Evolutionary conservation across 2,113 vertebrate genomes (phyloP).

Genomic region (Muntiacus muntjak): DNA sequence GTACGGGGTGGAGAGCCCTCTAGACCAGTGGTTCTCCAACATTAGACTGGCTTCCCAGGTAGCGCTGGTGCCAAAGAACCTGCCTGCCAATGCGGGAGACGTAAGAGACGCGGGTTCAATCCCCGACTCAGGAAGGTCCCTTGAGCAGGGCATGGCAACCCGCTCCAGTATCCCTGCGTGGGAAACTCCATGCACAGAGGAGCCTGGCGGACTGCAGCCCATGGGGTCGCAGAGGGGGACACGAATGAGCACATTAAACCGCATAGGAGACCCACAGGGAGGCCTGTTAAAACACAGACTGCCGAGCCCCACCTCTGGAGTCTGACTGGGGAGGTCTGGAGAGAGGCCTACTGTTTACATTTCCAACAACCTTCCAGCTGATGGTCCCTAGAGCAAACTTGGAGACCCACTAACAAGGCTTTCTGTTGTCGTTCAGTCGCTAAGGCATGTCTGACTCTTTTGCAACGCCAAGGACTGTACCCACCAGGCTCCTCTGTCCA

Average conservation of each 20-base stretch:
- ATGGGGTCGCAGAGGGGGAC: fast-evolving
- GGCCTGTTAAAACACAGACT: background rate
- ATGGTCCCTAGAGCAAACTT: background rate
- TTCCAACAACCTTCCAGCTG: background rate
- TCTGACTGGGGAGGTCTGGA: background rate
- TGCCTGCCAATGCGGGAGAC: background rate
- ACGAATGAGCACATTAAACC: background rate
- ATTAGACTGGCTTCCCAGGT: background rate
- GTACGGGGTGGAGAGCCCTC: no score
- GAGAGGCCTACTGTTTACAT: background rate
- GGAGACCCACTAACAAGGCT: background rate
- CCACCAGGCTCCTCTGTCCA: background rate
- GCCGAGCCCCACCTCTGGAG: no score
- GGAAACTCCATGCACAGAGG: background rate
- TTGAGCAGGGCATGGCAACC: background rate
- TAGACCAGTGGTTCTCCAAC: background rate
- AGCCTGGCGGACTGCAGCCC: background rate
- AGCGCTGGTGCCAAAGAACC: background rate
- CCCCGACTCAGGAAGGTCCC: background rate
- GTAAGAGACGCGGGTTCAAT: background rate
- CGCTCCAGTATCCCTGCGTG: background rate
- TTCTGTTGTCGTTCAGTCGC: background rate
- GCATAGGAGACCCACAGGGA: fast-evolving
- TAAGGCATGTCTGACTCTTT: background rate
- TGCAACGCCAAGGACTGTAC: background rate